phyloP scores from a whole-genome alignment of 2,113 vertebrate genomes.

The Xenopus borealis region DNA sequence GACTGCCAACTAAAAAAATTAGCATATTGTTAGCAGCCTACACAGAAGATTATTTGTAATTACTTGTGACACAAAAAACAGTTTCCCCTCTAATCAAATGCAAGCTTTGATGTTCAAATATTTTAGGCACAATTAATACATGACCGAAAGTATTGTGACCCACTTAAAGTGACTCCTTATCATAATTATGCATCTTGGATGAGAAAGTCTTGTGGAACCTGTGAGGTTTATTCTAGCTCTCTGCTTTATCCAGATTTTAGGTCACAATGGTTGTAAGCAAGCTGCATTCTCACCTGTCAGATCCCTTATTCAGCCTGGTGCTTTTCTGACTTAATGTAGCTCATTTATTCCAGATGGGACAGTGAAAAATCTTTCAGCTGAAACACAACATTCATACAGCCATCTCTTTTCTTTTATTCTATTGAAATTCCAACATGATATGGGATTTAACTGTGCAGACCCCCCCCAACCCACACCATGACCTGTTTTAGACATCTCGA shows the following conservation, averaged over 20 bases:
- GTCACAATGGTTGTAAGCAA: conserved; percentile 8
- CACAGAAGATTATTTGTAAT: not conserved
- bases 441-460: not conserved
- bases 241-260: conserved; percentile 15
- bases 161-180: conserved; percentile 25
- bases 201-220: conserved; percentile 6
- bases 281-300: conserved; percentile 21
- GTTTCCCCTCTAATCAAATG: conserved; percentile 14
- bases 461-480: not conserved
- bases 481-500: no score
- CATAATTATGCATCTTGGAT: conserved; percentile 30
- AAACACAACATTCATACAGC: conserved; percentile 18
- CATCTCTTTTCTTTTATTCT: not conserved
- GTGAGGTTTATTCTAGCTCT: conserved; percentile 6
- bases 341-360: conserved; percentile 25
- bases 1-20: not conserved
- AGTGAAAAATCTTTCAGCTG: conserved; percentile 17
- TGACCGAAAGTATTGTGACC: conserved; percentile 33
- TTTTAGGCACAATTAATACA: conserved; percentile 42
- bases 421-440: conserved; percentile 1
- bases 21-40: not conserved
- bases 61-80: not conserved
- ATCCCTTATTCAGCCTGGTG: conserved; percentile 1
- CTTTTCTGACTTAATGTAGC: not conserved
- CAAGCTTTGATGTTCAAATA: conserved; percentile 35